These are phyloP conservation scores for Euura lappo DNA, from an alignment of 1,140 invertebrate genomes.

Conservation along the genomic window DNA sequence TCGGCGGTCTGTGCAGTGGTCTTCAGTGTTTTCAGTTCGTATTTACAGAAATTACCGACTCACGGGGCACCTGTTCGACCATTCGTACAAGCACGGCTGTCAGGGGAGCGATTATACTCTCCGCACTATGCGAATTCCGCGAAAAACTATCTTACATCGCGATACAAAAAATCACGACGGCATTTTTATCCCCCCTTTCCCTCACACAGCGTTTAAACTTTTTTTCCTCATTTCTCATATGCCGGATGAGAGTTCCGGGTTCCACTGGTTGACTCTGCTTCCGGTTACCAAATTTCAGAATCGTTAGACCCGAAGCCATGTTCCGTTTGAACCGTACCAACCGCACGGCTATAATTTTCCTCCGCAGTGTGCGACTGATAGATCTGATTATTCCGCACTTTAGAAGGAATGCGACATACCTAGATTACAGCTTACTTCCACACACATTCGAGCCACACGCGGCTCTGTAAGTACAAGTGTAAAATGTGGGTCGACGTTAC, in stretches of 20 bases:
- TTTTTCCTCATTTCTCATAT: too few species aligned
- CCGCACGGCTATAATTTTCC: too few species aligned
- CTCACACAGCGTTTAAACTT: not conserved
- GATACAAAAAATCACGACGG: too few species aligned
- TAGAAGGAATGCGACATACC: too few species aligned
- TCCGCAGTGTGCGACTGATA: too few species aligned
- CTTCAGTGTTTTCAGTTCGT: conserved; percentile 49
- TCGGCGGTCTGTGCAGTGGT: not conserved
- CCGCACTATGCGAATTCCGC: conserved; percentile 1
- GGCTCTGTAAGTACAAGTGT: not conserved
- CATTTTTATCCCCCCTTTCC: not conserved
- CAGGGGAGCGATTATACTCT: conserved; percentile 46
- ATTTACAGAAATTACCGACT: conserved; percentile 59
- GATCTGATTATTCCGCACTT: too few species aligned
- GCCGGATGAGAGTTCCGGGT: not conserved
- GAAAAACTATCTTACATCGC: not conserved
- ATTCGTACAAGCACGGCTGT: conserved; percentile 46
- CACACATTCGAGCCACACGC: not conserved
- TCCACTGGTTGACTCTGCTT: not conserved
- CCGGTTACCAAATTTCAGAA: not conserved
- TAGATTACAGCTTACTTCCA: too few species aligned
- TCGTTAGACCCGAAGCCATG: too few species aligned
- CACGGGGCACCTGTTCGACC: conserved; percentile 47
- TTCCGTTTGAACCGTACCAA: too few species aligned
- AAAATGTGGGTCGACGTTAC: not conserved